Conservation (phyloP, 53 echinoderm and acorn worm species). For the Echinometra lucunter region DNA sequence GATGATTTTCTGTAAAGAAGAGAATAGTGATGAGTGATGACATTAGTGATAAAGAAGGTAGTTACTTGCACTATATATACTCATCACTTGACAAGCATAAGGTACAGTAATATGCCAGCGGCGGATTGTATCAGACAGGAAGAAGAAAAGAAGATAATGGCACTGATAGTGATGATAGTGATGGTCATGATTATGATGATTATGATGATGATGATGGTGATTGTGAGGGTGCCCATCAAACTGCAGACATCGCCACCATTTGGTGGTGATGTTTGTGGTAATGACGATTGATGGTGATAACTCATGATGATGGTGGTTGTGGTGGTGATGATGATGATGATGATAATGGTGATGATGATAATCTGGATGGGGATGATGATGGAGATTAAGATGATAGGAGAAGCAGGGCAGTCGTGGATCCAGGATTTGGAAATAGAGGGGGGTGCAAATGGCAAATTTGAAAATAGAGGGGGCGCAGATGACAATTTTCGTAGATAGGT, state of each 20-base stretch:
- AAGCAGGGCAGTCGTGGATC: too few relatives aligned
- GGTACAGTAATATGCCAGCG: too few relatives aligned
- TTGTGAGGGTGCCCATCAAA: not conserved
- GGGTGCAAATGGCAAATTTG: too few relatives aligned
- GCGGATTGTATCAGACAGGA: too few relatives aligned
- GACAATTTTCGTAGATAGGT: too few relatives aligned
- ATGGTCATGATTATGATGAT: not conserved
- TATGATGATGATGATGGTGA: not conserved
- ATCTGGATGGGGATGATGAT: too few relatives aligned
- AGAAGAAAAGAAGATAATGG: not conserved
- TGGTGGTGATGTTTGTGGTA: not conserved
- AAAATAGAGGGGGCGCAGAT: too few relatives aligned
- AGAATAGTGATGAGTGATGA: not conserved
- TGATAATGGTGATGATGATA: too few relatives aligned
- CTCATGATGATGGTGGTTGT: not conserved
- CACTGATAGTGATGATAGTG: not conserved
- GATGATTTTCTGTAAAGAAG: not conserved
- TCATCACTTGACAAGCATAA: too few relatives aligned
- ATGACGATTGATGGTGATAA: not conserved
- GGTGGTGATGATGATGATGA: not conserved
- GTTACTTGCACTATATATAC: too few relatives aligned
- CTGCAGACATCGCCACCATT: not conserved
- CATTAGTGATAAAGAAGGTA: not conserved
- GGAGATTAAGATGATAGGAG: too few relatives aligned
- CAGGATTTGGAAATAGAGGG: too few relatives aligned